Percentiles rank a stretch among this genome's conserved stretches.
phyloP scores from a whole-genome alignment of 2,113 vertebrate genomes.

The Aspiorhynchus laticeps region DNA sequence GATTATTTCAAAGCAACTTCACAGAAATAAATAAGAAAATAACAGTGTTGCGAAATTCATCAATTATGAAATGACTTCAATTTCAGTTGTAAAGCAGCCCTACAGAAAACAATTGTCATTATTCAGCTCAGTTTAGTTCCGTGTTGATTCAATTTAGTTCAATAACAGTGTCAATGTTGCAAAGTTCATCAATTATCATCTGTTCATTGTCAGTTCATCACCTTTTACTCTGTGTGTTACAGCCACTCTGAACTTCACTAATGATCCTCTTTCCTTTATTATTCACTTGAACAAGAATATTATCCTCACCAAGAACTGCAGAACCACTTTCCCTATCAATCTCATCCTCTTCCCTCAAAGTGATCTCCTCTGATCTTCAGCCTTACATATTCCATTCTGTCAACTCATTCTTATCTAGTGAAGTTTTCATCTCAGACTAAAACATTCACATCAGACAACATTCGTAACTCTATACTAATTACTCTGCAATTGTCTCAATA shows the following conservation, averaged over 20 bases:
- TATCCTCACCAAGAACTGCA: neutral
- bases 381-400: neutral
- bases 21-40: neutral
- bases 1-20: neutral
- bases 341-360: neutral
- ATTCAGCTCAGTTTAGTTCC: neutral
- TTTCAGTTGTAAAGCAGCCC: neutral
- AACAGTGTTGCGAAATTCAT: neutral
- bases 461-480: constrained; percentile 1
- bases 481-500: neutral
- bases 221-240: neutral
- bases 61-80: neutral
- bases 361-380: neutral
- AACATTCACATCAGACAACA: constrained; percentile 21
- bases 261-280: neutral
- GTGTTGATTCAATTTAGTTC: neutral
- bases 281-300: neutral
- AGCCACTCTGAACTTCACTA: neutral
- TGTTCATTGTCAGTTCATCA: neutral
- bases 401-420: neutral
- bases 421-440: neutral
- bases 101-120: neutral
- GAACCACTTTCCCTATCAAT: neutral
- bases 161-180: neutral
- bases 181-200: neutral